Base-by-base conservation (phyloP, 2,797 vertebrate genomes). In the Neosilurus hyrtlii region DNA sequence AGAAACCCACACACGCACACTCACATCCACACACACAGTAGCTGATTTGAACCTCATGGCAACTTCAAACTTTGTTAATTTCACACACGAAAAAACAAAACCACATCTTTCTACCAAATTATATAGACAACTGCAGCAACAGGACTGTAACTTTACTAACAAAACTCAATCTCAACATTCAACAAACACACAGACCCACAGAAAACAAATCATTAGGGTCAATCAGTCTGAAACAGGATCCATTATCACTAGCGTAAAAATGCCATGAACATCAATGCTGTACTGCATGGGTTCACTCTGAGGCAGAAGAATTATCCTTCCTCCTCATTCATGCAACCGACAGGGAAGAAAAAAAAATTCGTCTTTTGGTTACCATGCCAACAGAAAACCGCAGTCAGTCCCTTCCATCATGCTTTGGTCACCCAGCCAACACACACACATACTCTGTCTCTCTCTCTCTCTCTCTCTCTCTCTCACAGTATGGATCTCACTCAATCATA, bases 281-380 rank as follows among this genome's bases (percentile, higher is more conserved):
- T 20, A 24, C 67, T 66, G 35, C 54, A 37, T 35, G 61, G 66
- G 68, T 82, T 81, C 79, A 86, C 73, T 81, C 18, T 2, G 57
- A 85, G 73, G 87, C 86, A 81, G 59, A 81, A 72, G 56, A 24
- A 89, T 88, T 71, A 81, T 66, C 85, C 82, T 68, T 81, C 80
- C 63, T 52, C 85, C 83, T 85, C 83, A 88, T 88, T 89, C 89
- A 89, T 88, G 85, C 83, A 88, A 87, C 84, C 83, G 89, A 87
- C 79, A 88, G 43, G 8, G 43, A 1, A 72, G 49, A 49, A 14
- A 71, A 75, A 61, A 6, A 66, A 66, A 66, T 4, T 22, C 37
- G 35, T 85, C 83, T 89, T 89, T 88, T 89, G 86, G 92, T 93
- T 93, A 89, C 92, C 91, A 93, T 93, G 91, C 88, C 92, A 93